Evolutionary conservation across 2,113 vertebrate species (phyloP).

Genomic region (Narcine bancroftii): DNA sequence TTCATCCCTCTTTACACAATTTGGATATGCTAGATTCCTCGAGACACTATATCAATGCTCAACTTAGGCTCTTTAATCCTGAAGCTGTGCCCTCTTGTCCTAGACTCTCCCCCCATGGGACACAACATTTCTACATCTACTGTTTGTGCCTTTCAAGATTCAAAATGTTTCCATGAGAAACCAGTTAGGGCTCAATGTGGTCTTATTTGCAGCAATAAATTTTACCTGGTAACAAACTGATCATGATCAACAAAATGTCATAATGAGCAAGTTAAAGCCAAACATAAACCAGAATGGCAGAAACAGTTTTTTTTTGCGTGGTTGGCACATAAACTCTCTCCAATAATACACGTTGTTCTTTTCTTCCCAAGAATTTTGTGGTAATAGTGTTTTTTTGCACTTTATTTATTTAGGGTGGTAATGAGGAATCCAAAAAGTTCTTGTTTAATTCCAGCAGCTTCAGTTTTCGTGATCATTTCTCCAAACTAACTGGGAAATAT

Average conservation of each 20-base stretch:
- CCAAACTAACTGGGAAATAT: neutral
- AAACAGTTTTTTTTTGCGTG: neutral
- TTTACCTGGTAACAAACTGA: neutral
- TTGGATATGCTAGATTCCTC: slow-evolving; percentile 48
- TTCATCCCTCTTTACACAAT: slow-evolving; percentile 55
- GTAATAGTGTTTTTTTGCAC: neutral
- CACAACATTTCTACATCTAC: no score
- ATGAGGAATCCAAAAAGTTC: neutral
- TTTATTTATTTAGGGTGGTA: neutral
- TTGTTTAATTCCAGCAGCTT: neutral
- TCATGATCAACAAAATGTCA: neutral
- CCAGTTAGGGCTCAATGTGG: neutral
- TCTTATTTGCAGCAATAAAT: neutral
- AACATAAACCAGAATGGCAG: neutral
- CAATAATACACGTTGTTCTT: neutral
- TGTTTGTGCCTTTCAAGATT: no score
- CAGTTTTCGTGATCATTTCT: neutral
- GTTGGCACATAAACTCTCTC: neutral
- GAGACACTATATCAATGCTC: slow-evolving; percentile 43
- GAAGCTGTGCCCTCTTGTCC: no score
- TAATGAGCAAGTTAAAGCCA: neutral
- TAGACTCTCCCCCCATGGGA: no score
- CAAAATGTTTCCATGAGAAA: no score
- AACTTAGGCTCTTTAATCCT: no score
- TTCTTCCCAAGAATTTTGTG: neutral